Evolutionary conservation across 1,140 invertebrate species (phyloP), one percentile per base, ranked within the genome.

Genomic region (Solen grandis): DNA sequence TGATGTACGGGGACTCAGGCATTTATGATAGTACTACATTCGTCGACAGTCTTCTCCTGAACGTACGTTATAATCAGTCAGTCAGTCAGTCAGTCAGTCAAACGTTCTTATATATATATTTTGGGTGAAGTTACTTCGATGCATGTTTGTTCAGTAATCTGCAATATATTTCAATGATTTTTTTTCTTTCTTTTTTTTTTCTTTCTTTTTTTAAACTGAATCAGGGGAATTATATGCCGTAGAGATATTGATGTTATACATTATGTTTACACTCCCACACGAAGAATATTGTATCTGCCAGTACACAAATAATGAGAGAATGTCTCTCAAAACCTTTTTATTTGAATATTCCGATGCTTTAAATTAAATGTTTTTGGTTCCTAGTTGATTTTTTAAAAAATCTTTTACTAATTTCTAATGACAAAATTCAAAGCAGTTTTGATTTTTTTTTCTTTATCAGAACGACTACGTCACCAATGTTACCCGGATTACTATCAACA

Each of bases 1-100:
- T 82, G n/a, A 82, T 46, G 27, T 82, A 82, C 31, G 35, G 70
- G 13, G 41, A 82, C 60, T 33, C 80, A n/a, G 25, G 46, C 5
- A 62, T 75, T n/a, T 82, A 82, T 52, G 59, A 41, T 0, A 68
- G 19, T 2, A 25, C 41, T 5, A 60, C 80, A 22, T 69, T 50
- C 25, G 29, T 82, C 5, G 54, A 74, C 31, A 52, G 33, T 35
- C 19, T 74, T 3, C 31, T 81, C 4, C n/a, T 25, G 10, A 52
- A 33, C 31, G 62, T 65, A 55, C 65, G 22, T 46, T 46, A 8
- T 46, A 10, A 46, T 46, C 19, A 10, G 19, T 46, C 41, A 46
- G 41, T 8, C 41, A 8, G 8, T 46, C 19, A 8, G 41, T 19
- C 19, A 10, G 41, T 46, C 8, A 19, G 41, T 46, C 19, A 19